Conservation (phyloP, 2,888 invertebrate genomes). For the Athrips mouffetella region DNA sequence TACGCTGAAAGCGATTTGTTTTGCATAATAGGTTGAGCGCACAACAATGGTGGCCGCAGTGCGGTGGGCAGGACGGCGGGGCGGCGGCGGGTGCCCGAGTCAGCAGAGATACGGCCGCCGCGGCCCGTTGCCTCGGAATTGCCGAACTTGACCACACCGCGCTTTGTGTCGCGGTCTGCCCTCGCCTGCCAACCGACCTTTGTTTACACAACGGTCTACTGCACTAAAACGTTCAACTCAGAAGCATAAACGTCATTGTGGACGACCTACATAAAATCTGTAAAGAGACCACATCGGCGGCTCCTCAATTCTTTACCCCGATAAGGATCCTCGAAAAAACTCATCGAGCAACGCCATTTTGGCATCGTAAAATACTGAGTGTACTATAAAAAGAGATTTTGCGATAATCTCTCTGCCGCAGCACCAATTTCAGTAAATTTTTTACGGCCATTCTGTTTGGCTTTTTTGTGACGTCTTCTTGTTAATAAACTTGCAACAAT, state of each 20-base stretch:
- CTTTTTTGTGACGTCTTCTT: slow-evolving; percentile 13
- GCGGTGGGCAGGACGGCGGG: slow-evolving; percentile 41
- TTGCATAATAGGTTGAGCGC: slow-evolving; percentile 59
- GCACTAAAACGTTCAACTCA: background rate
- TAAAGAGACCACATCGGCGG: background rate
- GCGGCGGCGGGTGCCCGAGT: slow-evolving; percentile 32
- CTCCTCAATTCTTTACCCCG: slow-evolving; percentile 12
- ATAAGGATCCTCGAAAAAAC: slow-evolving; percentile 15
- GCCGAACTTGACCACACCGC: slow-evolving; percentile 57
- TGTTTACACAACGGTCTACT: background rate
- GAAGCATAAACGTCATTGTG: slow-evolving; percentile 10
- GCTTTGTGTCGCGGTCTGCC: slow-evolving; percentile 43
- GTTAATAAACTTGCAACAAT: too few species aligned
- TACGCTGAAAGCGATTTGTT: slow-evolving; percentile 58
- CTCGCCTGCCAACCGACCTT: slow-evolving; percentile 21
- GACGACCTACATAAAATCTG: background rate
- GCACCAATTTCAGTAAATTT: slow-evolving; percentile 6
- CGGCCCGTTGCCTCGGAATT: slow-evolving; percentile 51
- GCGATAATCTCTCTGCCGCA: slow-evolving; percentile 6
- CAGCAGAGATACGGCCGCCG: slow-evolving; percentile 38
- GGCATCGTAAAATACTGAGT: slow-evolving; percentile 16
- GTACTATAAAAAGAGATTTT: slow-evolving; percentile 16
- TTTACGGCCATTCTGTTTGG: background rate
- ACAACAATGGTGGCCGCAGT: slow-evolving; percentile 54
- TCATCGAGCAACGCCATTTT: slow-evolving; percentile 15